Base-by-base conservation (phyloP, 2,888 invertebrate species). In the Pycnomerus fuliginosus region DNA sequence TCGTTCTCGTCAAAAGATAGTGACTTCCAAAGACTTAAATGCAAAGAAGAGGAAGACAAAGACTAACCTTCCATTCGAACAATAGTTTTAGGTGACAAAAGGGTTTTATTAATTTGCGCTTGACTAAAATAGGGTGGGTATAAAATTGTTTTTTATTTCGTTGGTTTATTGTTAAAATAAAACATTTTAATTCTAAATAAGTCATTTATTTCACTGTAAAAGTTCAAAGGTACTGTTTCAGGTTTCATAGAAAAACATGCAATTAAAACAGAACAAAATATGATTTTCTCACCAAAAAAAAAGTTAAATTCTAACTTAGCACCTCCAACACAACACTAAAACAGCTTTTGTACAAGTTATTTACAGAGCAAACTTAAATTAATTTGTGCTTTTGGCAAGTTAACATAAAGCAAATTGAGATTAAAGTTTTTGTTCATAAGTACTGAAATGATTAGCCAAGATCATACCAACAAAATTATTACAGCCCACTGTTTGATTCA, bases 131-230 rank as follows among this genome's bases (percentile, higher is more conserved):
- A n/a, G n/a, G n/a, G n/a, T n/a, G n/a, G n/a, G n/a, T n/a, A n/a
- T n/a, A n/a, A n/a, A n/a, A n/a, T n/a, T n/a, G n/a, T n/a, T n/a
- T n/a, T n/a, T 12, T 2, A 12, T 28, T 28, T 28, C 2, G n/a
- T 8, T 11, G 8, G 11, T 20, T 29, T 13, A 8, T 20, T 33
- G 33, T 15, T 29, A 16, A 29, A 14, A 27, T n/a, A n/a, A 27
- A 27, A 10, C 14, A 29, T n/a, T 29, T 29, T 29, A 44, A 52
- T 47, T 53, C 48, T 46, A 50, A 36, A 48, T 40, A 55, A 49
- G 38, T 53, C 49, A 38, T 53, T 53, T 40, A 40, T 40, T 50
- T 50, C 49, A 50, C 50, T 55, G 55, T 49, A 53, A 53, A 55
- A 55, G 46, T 41, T 52, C 45, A n/a, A n/a, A n/a, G n/a, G n/a